Base-by-base conservation (phyloP, 2,113 vertebrate species). In the Opisthocomus hoazin region DNA sequence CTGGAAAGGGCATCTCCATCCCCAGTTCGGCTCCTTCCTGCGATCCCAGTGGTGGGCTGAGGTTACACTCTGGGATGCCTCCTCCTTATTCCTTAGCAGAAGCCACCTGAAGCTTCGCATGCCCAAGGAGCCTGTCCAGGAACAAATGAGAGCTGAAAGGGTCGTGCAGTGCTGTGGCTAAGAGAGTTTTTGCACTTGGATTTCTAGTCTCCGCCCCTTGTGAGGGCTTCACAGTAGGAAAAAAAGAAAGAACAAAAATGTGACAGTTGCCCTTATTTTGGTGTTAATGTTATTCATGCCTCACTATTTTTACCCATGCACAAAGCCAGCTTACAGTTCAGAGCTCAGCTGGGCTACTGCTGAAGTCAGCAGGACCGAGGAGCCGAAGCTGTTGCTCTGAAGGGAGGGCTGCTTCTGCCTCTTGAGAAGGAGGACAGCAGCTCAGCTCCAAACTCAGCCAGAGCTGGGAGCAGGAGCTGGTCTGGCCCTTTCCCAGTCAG, bases 341-440 rank as follows among this genome's bases (percentile, higher is more conserved):
- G 81, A 89, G 87, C 77, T 96, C 93, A 93, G 74, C 77, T 95
- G 89, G 65, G 91, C 70, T 75, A n/a, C 48, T 82, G 95, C 91
- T 96, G 91, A 95, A 61, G 89, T 97, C 93, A 94, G 91, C 93
- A 79, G 81, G 74, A 64, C 57, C 6, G 3, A 87, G 46, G 53
- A 89, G 69, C 66, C 1, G 5, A 87, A 78, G 56, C 53, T 75
- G 65, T 77, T 79, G 57, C 74, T 87, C 81, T 32, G 65, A 68
- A 56, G 68, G 86, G 78, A 53, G 74, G 70, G 27, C 45, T 88
- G 61, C 51, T 87, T 61, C 70, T 64, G 46, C 45, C 17, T 83
- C 63, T 60, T 79, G 63, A 69, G 53, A 58, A 84, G 27, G 2
- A 4, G 7, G 56, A 9, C 26, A 74, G 50, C 51, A 86, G 37